A percentile compares a stretch with the other conserved stretches of the same genome.
Conservation (phyloP, 1,140 invertebrate genomes). For the Sweltsa coloradensis region DNA sequence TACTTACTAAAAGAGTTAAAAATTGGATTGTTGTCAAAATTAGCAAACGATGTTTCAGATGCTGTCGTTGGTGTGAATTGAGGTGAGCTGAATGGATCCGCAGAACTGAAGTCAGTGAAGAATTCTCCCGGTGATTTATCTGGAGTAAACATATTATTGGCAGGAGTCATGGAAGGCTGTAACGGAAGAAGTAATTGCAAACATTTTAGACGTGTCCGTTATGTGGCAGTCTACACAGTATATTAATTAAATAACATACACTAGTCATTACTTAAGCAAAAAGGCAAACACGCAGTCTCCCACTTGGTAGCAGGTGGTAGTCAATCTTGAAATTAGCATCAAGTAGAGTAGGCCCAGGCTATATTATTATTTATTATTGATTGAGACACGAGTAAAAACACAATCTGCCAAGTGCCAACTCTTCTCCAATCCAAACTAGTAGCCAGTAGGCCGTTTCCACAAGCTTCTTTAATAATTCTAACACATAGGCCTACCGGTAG, state of each 20-base stretch:
- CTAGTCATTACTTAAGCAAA: neutral
- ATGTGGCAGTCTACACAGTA: too few relatives aligned
- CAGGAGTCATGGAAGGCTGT: constrained; percentile 3
- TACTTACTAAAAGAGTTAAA: constrained; percentile 44
- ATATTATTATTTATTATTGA: too few relatives aligned
- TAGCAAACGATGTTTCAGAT: constrained; percentile 44
- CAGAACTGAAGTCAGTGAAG: constrained; percentile 45
- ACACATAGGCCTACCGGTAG: too few relatives aligned
- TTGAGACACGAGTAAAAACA: too few relatives aligned
- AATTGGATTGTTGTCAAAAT: constrained; percentile 59
- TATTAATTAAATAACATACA: neutral
- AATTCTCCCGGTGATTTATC: constrained; percentile 32
- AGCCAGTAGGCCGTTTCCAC: too few relatives aligned
- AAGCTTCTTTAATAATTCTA: neutral
- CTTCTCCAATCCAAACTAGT: too few relatives aligned
- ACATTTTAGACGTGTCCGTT: too few relatives aligned
- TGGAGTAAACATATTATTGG: constrained; percentile 31
- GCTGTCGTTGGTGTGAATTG: neutral
- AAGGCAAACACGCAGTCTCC: neutral
- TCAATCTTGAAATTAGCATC: too few relatives aligned
- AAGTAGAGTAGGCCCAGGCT: too few relatives aligned
- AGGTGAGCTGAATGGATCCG: constrained; percentile 20
- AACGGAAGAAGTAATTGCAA: constrained; percentile 11
- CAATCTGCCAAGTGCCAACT: too few relatives aligned
- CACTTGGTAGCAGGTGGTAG: too few relatives aligned